These are phyloP conservation scores for Girardia tigrina DNA, from an alignment of 2,888 invertebrate species.

Conservation along the genomic window DNA sequence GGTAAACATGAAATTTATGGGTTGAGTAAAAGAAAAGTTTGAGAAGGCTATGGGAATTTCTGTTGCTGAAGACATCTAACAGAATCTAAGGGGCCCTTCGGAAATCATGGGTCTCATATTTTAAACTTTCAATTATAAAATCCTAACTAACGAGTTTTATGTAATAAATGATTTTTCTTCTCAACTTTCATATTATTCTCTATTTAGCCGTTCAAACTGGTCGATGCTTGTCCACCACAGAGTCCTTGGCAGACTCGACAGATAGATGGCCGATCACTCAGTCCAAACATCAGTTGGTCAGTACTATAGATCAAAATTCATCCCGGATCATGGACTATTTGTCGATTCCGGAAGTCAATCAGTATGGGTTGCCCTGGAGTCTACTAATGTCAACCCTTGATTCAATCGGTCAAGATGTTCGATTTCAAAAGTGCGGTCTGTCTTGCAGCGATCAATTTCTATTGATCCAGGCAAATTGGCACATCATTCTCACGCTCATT, in stretches of 20 bases:
- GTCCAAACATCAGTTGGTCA: neutral
- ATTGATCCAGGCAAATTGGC: neutral
- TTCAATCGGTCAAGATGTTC: neutral
- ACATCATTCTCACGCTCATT: neutral
- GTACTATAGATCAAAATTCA: neutral
- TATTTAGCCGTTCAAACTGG: constrained; percentile 3
- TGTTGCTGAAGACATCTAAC: too few relatives aligned
- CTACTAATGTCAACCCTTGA: neutral
- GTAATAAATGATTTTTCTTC: too few relatives aligned
- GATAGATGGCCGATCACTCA: neutral
- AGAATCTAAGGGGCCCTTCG: too few relatives aligned
- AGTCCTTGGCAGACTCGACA: neutral
- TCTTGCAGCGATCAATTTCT: neutral
- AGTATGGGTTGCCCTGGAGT: neutral
- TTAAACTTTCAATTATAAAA: too few relatives aligned
- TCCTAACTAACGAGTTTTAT: too few relatives aligned
- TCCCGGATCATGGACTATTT: neutral
- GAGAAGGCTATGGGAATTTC: too few relatives aligned
- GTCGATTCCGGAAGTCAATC: constrained; percentile 6
- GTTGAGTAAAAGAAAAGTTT: too few relatives aligned
- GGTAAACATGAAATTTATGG: too few relatives aligned
- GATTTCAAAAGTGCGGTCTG: neutral
- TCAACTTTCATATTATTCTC: too few relatives aligned
- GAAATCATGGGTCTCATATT: too few relatives aligned
- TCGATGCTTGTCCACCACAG: neutral